Conservation (phyloP, 2,113 vertebrate species). For the Mobula hypostoma region DNA sequence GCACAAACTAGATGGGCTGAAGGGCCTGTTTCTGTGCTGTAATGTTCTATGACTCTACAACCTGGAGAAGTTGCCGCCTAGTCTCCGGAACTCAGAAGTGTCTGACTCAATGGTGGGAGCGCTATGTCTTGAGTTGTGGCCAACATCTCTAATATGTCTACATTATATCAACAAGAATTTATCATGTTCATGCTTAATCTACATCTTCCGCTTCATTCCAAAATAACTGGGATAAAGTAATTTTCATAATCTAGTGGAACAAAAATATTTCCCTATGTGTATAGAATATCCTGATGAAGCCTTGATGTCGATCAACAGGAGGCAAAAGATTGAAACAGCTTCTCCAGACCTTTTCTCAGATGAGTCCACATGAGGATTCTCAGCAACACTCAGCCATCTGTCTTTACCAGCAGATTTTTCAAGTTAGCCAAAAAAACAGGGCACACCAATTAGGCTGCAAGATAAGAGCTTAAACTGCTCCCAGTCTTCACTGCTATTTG, state of each 20-base stretch:
- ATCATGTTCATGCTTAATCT: background rate
- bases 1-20: no score
- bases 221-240: background rate
- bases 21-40: no score
- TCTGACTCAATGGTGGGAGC: background rate
- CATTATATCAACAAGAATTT: background rate
- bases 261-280: background rate
- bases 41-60: no score
- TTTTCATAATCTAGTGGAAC: conserved; percentile 17
- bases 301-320: background rate
- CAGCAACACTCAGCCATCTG: background rate
- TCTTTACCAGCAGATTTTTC: no score
- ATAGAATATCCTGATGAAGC: background rate
- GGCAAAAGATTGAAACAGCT: background rate
- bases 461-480: no score
- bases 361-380: background rate
- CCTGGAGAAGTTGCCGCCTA: no score
- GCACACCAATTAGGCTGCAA: no score
- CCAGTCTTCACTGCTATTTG: no score
- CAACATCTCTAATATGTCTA: background rate
- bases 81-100: no score
- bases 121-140: background rate
- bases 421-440: no score
- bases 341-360: background rate
- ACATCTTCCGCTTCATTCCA: background rate